Percentiles rank a stretch among this genome's conserved stretches.
These are phyloP conservation scores for Etia nguti DNA, from an alignment of 2,113 vertebrate genomes.

Conservation along the genomic window DNA sequence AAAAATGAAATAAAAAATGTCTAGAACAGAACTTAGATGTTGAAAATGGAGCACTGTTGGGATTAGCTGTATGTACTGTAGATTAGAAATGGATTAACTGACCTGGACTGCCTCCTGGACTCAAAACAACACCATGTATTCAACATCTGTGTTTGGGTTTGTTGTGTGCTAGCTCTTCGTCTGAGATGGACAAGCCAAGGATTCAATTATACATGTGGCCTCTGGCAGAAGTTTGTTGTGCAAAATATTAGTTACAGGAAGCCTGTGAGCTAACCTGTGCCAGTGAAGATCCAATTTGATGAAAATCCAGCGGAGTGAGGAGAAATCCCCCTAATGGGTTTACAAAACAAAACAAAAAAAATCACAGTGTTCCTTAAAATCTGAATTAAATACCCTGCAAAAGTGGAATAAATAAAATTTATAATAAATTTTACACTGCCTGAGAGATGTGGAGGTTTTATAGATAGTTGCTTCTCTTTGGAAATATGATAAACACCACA, in stretches of 20 bases:
- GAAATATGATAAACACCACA: not conserved
- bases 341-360: not conserved
- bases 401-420: not conserved
- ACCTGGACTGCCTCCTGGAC: conserved; percentile 31
- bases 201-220: conserved; percentile 46
- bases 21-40: conserved; percentile 17
- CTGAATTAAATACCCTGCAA: not conserved
- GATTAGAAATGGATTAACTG: conserved; percentile 44
- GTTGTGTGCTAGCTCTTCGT: conserved; percentile 22
- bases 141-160: conserved; percentile 35
- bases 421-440: conserved; percentile 2
- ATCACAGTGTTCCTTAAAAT: not conserved
- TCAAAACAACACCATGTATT: conserved; percentile 29
- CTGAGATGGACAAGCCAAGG: conserved; percentile 34
- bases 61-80: conserved; percentile 51
- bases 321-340: conserved; percentile 1
- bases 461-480: not conserved
- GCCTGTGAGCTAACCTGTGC: conserved; percentile 2
- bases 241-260: conserved; percentile 32
- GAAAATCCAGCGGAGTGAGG: conserved; percentile 11
- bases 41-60: conserved; percentile 43
- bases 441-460: conserved; percentile 19
- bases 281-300: conserved; percentile 23
- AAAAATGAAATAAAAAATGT: not conserved
- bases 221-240: conserved; percentile 43